phyloP scores from a whole-genome alignment of 2,888 invertebrate genomes.

The Troides oblongomaculatus region DNA sequence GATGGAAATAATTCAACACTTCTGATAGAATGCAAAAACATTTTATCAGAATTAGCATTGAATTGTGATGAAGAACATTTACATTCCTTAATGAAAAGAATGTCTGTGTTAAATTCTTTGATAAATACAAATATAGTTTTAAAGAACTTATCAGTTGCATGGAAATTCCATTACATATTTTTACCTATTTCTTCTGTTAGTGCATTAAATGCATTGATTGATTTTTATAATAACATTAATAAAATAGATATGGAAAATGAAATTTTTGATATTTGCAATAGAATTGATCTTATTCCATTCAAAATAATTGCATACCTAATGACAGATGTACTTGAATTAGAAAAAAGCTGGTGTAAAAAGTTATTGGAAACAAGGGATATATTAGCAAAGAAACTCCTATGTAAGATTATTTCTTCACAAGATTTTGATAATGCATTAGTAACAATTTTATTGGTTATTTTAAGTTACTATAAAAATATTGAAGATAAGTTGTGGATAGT shows the following conservation, averaged over 20 bases:
- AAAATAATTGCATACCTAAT: slow-evolving; percentile 48
- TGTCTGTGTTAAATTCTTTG: slow-evolving; percentile 58
- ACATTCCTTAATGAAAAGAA: slow-evolving; percentile 53
- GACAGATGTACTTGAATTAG: slow-evolving; percentile 40
- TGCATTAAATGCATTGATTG: slow-evolving; percentile 61
- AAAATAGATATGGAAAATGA: slow-evolving; percentile 35
- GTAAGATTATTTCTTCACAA: slow-evolving; percentile 56
- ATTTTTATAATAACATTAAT: slow-evolving; percentile 44
- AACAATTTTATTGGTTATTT: slow-evolving; percentile 55
- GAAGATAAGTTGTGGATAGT: slow-evolving; percentile 51
- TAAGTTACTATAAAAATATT: slow-evolving; percentile 46
- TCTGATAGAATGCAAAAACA: slow-evolving; percentile 52
- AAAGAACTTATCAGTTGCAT: slow-evolving; percentile 64
- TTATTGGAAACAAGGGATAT: slow-evolving; percentile 43
- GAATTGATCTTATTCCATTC: slow-evolving; percentile 62
- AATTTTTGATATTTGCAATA: slow-evolving; percentile 38
- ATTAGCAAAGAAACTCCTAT: slow-evolving; percentile 51
- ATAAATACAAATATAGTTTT: slow-evolving; percentile 58
- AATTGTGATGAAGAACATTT: slow-evolving; percentile 63
- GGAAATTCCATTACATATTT: slow-evolving; percentile 73
- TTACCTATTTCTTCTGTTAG: slow-evolving; percentile 64
- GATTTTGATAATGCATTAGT: slow-evolving; percentile 64
- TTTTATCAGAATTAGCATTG: slow-evolving; percentile 55
- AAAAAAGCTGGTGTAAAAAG: slow-evolving; percentile 34
- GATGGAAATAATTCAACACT: slow-evolving; percentile 56